Base-by-base conservation (phyloP, 2,797 vertebrate genomes). In the Silurus lanzhouensis region DNA sequence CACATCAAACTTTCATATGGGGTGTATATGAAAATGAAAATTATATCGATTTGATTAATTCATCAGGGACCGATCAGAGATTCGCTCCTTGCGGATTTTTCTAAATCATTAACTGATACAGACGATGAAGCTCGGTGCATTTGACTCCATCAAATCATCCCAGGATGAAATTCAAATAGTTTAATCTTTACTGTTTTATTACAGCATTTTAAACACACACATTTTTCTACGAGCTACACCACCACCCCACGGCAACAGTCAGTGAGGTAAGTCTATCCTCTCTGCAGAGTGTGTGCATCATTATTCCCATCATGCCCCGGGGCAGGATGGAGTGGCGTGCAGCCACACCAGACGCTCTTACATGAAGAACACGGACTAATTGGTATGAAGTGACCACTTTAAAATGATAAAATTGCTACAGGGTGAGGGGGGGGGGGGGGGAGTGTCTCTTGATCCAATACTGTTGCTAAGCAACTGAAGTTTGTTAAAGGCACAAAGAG, bases 351-450 rank as follows among this genome's bases (percentile, higher is more conserved):
- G 72, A 61, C 82, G 60, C 87, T 90, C 76, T 85, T 81, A 82
- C 64, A 82, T 89, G 83, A 90, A 88, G 86, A 88, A 88, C 87
- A 87, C 38, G 60, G 66, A 67, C 86, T 89, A 91, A 92, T 91
- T 91, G 88, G 80, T 88, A 84, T 88, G 83, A 91, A 92, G 89
- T 89, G 89, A 89, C 88, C 89, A 90, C 90, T 90, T 86, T 84
- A 75, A 87, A 89, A 88, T 83, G 78, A 90, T 88, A 80, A 90
- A 90, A 91, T 90, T 87, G 86, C 85, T 86, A 83, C 86, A 84
- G 66, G 81, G 83, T 88, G 87, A 85, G 1, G 6, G 14, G 60
- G 10, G 0, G 3, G 17, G 67, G 31, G 17, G 67, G 15, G 1
- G 67, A 6, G 1, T 0, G 82, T 80, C 75, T 81, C 83, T 85